Percentiles rank a stretch among this genome's conserved stretches.
Conservation (phyloP, 2,113 vertebrate species). For the Nesogale talazaci region DNA sequence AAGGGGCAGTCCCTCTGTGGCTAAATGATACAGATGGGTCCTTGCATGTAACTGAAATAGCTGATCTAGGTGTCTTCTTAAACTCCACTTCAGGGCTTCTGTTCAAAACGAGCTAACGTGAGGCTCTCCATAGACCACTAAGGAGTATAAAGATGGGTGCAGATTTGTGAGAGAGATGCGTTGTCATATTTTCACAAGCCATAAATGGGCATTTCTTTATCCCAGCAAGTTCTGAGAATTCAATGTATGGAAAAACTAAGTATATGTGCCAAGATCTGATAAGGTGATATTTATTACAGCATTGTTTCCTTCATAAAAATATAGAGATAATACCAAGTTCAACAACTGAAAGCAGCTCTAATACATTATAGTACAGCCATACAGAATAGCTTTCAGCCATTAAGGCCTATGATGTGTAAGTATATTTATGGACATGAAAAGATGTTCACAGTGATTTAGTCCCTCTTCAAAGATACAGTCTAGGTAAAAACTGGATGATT, state of each 20-base stretch:
- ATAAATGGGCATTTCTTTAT: constrained; percentile 36
- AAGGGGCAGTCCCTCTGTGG: background rate
- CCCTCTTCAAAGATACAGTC: constrained; percentile 46
- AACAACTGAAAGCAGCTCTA: constrained; percentile 19
- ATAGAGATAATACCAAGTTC: constrained; percentile 37
- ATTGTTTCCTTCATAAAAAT: constrained; percentile 41
- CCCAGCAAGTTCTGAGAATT: constrained; percentile 42
- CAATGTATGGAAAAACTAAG: constrained; percentile 56
- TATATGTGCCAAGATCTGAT: constrained; percentile 33
- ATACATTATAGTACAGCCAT: background rate
- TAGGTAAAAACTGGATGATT: constrained; percentile 48
- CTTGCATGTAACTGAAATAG: background rate
- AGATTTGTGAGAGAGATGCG: background rate
- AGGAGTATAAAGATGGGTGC: background rate
- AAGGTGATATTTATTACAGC: constrained; percentile 28
- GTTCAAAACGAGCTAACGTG: background rate
- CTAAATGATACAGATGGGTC: background rate
- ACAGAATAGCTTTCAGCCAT: background rate
- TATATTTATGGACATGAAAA: background rate
- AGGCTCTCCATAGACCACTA: background rate
- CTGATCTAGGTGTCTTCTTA: background rate
- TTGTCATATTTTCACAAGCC: constrained; percentile 32
- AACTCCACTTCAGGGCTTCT: background rate
- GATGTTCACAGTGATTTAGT: background rate
- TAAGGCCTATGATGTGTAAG: constrained; percentile 5